These are phyloP conservation scores for Apamea anceps DNA, from an alignment of 2,888 invertebrate species.

Conservation along the genomic window DNA sequence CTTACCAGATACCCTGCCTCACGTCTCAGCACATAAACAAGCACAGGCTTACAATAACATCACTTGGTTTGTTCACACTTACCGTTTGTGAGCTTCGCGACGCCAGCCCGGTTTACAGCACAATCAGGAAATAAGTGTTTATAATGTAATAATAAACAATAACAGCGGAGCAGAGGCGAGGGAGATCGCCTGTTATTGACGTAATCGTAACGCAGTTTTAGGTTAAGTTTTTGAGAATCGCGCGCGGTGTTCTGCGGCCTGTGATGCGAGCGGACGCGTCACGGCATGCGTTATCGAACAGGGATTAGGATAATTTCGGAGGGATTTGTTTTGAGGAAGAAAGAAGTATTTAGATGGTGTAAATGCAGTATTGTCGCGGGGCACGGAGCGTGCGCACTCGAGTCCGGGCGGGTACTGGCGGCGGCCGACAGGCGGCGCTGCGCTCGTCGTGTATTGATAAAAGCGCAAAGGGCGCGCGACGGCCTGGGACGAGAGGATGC, in stretches of 20 bases:
- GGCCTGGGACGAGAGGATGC: conserved; percentile 71
- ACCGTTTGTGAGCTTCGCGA: conserved; percentile 78
- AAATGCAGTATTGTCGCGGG: conserved; percentile 83
- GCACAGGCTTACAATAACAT: conserved; percentile 68
- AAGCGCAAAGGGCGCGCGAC: conserved; percentile 84
- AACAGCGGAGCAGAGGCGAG: conserved; percentile 72
- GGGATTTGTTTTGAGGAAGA: conserved; percentile 81
- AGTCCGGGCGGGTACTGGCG: conserved; percentile 80
- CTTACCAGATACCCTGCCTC: conserved; percentile 69
- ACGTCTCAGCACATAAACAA: conserved; percentile 66
- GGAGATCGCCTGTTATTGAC: conserved; percentile 75
- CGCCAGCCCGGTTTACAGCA: conserved; percentile 69
- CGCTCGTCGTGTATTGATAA: conserved; percentile 83
- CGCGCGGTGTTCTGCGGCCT: conserved; percentile 65
- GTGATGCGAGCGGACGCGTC: conserved; percentile 62
- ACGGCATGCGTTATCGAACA: conserved; percentile 66
- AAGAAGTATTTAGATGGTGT: conserved; percentile 74
- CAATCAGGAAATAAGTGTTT: conserved; percentile 74
- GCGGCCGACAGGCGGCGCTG: conserved; percentile 84
- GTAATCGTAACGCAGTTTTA: conserved; percentile 74
- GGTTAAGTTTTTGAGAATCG: conserved; percentile 70
- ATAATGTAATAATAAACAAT: conserved; percentile 78
- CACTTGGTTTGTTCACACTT: conserved; percentile 73
- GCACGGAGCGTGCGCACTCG: conserved; percentile 87
- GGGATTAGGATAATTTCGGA: conserved; percentile 73